Evolutionary conservation across 2,888 invertebrate species (phyloP).

Genomic region (Marronus borbonicus): DNA sequence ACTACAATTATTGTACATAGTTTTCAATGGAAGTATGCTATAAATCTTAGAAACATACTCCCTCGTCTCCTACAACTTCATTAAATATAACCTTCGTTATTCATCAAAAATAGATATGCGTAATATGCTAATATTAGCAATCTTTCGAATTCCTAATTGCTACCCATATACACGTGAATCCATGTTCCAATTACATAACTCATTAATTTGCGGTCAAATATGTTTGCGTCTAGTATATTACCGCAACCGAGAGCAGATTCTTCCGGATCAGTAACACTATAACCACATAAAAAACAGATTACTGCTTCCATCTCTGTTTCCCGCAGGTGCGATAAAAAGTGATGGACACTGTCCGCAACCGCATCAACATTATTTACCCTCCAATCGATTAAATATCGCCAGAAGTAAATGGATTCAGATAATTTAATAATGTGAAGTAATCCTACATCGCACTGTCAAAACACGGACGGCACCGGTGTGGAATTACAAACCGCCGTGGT

Average conservation of each 20-base stretch:
- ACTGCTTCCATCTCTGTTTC: conserved; percentile 12
- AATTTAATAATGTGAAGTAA: conserved; percentile 52
- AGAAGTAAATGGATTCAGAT: conserved; percentile 54
- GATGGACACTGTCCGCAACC: conserved; percentile 30
- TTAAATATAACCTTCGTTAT: too few species aligned
- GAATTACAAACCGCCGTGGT: conserved; percentile 54
- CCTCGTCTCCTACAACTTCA: too few species aligned
- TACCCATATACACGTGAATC: not conserved
- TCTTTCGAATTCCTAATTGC: too few species aligned
- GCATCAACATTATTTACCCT: conserved; percentile 15
- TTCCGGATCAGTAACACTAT: conserved; percentile 16
- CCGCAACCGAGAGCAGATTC: conserved; percentile 32
- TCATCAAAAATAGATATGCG: too few species aligned
- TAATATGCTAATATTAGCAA: too few species aligned
- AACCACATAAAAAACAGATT: conserved; percentile 21
- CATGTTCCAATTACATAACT: not conserved
- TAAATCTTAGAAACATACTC: too few species aligned
- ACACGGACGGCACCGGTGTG: conserved; percentile 51
- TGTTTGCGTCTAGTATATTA: conserved; percentile 2
- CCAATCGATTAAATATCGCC: conserved; percentile 53
- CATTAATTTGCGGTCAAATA: conserved; percentile 23
- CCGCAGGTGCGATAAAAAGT: conserved; percentile 11
- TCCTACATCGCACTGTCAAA: conserved; percentile 51
- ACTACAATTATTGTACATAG: too few species aligned
- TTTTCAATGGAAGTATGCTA: too few species aligned